Percentiles rank a stretch among this genome's conserved stretches.
Evolutionary conservation across 92 coral and sea anemone species (phyloP).

Genomic region (Galaxea fascicularis): DNA sequence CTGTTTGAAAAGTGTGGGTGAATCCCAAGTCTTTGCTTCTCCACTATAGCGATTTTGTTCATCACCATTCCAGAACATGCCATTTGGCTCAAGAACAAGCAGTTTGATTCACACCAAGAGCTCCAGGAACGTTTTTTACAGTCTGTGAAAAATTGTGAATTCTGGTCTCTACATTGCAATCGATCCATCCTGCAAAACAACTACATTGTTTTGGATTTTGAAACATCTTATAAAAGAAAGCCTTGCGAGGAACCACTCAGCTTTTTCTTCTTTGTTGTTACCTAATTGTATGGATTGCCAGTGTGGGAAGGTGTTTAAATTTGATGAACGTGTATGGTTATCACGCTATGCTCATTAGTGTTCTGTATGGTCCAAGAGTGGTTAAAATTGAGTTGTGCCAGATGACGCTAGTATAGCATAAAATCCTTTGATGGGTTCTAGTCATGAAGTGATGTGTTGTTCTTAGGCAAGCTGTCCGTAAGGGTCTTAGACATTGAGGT

Average conservation of each 20-base stretch:
- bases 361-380: constrained; percentile 21
- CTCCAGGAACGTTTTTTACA: background rate
- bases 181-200: background rate
- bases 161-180: background rate
- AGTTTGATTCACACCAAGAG: background rate
- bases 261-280: background rate
- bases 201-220: background rate
- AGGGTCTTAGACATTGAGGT: constrained; percentile 56
- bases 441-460: constrained; percentile 60
- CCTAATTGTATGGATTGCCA: constrained; percentile 20
- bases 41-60: background rate
- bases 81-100: background rate
- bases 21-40: background rate
- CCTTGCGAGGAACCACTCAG: background rate
- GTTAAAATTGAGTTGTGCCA: background rate
- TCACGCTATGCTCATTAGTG: constrained; percentile 22
- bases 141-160: background rate
- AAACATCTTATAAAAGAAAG: constrained; percentile 1
- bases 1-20: background rate
- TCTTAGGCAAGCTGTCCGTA: constrained; percentile 29
- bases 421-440: constrained; percentile 2
- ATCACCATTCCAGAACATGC: background rate
- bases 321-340: constrained; percentile 32
- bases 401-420: constrained; percentile 28
- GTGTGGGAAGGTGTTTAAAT: background rate